Evolutionary conservation across 2,797 vertebrate genomes (phyloP).

Genomic region (Phalloptychus januarius): DNA sequence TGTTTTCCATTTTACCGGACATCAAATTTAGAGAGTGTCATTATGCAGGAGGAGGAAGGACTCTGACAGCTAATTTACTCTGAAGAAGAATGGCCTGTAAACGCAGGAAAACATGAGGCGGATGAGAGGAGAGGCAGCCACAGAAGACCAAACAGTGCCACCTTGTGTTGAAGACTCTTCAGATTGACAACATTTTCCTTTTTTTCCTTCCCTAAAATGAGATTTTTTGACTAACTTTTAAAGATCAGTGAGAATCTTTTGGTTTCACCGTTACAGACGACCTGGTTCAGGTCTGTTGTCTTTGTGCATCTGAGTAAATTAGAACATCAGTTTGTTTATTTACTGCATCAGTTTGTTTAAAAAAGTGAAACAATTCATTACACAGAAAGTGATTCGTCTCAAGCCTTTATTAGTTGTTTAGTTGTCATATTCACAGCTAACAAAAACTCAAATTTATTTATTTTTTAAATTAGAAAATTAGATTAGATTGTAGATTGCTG

Average conservation of each 20-base stretch:
- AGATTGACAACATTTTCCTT: neutral
- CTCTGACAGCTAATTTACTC: slow-evolving; percentile 18
- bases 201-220: neutral
- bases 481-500: neutral
- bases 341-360: neutral
- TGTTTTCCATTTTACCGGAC: slow-evolving; percentile 20
- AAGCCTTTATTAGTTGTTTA: neutral
- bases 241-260: neutral
- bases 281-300: neutral
- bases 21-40: slow-evolving; percentile 14
- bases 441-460: neutral
- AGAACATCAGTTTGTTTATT: neutral
- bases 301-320: neutral
- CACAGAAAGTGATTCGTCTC: neutral
- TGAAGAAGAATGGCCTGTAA: slow-evolving; percentile 18
- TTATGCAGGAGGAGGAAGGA: neutral
- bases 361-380: neutral
- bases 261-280: neutral
- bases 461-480: neutral
- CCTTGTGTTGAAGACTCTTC: slow-evolving; percentile 47
- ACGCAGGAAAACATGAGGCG: slow-evolving; percentile 21
- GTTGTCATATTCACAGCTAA: neutral
- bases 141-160: slow-evolving; percentile 72
- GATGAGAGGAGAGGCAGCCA: slow-evolving; percentile 22
- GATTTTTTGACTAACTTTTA: neutral